Base-by-base conservation (phyloP, 2,888 invertebrate species). In the Pandemis heparana region DNA sequence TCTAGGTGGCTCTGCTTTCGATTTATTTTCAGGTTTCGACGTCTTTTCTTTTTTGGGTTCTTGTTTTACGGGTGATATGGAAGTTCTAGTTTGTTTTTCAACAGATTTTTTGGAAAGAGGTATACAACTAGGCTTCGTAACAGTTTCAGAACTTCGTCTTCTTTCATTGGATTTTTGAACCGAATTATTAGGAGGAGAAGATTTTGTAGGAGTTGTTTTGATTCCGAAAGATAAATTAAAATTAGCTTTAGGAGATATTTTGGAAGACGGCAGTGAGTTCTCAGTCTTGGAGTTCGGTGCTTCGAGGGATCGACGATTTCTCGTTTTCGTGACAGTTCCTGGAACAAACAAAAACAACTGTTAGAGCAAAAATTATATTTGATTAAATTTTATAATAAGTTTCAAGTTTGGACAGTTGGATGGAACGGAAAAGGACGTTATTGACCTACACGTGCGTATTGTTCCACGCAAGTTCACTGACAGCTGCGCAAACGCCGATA, bases 211-310 rank as follows among this genome's bases (percentile, higher is more conserved):
- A 79, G 87, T 82, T 67, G 90, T 83, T 82, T 92, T 93, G 77
- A 88, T 85, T 81, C 89, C 91, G 77, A 89, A 89, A 77, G 90
- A 83, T 85, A 89, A 85, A 83, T 89, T 90, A 82, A 87, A 84
- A 84, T 88, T 87, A 87, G 80, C 86, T 90, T 90, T 94, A 84
- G 91, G 88, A 84, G 93, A 89, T 86, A 89, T 79, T 90, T 88
- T 93, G 90, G 93, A 92, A 92, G 93, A 92, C 90, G 91, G 89
- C 87, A 90, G 87, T 89, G 87, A 85, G 82, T 83, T 90, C 87
- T 93, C 94, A 90, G 91, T 91, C 90, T 93, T 94, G 83, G 88
- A 81, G 79, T 88, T 89, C 82, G 89, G 80, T 86, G 87, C 82
- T 89, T 94, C 94, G 78, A 89, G 80, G 79, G 89, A 82, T 82